Percentiles rank a stretch among this genome's conserved stretches.
phyloP scores from a whole-genome alignment of 2,797 vertebrate species.

The Enteromius trimaculatus region DNA sequence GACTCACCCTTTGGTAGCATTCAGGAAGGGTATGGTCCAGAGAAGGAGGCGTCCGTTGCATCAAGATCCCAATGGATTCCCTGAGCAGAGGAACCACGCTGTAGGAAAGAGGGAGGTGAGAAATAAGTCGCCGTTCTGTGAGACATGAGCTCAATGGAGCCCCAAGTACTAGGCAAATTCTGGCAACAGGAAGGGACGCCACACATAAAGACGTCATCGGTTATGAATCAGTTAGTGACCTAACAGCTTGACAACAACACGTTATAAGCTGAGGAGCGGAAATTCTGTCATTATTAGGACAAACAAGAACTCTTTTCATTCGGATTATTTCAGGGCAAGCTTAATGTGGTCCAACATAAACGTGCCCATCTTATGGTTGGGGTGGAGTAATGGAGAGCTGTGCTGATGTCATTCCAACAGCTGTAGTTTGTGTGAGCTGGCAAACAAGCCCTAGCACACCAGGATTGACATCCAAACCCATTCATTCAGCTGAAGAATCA shows the following conservation, averaged over 20 bases:
- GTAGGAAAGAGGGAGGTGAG: slow-evolving; percentile 49
- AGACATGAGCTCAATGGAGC: background rate
- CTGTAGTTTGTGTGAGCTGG: slow-evolving; percentile 6
- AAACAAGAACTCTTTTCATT: slow-evolving; percentile 20
- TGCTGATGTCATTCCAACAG: slow-evolving; percentile 26
- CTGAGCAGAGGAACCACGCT: slow-evolving; percentile 94
- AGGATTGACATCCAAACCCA: slow-evolving; percentile 35
- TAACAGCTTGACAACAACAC: background rate
- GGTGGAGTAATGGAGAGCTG: background rate
- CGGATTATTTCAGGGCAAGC: background rate
- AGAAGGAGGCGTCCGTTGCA: slow-evolving; percentile 93
- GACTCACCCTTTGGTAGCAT: slow-evolving; percentile 88
- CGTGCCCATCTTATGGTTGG: background rate
- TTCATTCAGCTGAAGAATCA: slow-evolving; percentile 14
- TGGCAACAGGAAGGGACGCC: slow-evolving; percentile 1
- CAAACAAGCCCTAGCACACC: slow-evolving; percentile 37
- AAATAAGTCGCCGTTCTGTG: slow-evolving; percentile 11
- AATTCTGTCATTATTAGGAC: slow-evolving; percentile 19
- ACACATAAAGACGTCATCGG: slow-evolving; percentile 7
- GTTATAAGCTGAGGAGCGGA: background rate
- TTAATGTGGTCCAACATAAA: slow-evolving; percentile 18
- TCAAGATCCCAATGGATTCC: slow-evolving; percentile 95
- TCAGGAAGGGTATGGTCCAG: slow-evolving; percentile 89
- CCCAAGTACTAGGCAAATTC: slow-evolving; percentile 6
- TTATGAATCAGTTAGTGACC: slow-evolving; percentile 3